phyloP scores from a whole-genome alignment of 2,113 vertebrate genomes.

The Arenaria interpres region DNA sequence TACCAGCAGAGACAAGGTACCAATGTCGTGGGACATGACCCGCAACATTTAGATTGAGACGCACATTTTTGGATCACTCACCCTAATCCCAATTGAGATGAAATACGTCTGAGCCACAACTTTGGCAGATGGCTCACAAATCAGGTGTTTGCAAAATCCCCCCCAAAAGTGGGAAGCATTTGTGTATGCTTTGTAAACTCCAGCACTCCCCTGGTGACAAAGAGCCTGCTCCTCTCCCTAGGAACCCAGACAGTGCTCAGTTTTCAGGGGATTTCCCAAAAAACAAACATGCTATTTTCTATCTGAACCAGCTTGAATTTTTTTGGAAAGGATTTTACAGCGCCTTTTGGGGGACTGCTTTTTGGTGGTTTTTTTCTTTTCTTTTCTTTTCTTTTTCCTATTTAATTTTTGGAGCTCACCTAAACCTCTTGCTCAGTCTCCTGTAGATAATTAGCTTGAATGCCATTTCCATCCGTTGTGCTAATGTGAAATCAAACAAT shows the following conservation, averaged over 20 bases:
- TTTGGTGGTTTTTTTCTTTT: neutral
- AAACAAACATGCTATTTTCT: neutral
- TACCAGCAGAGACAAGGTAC: conserved; percentile 43
- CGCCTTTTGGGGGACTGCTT: neutral
- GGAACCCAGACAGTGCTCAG: neutral
- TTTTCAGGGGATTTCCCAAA: neutral
- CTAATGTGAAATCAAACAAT: conserved; percentile 67
- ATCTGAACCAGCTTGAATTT: neutral
- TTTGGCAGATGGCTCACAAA: conserved; percentile 63
- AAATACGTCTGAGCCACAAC: conserved; percentile 27
- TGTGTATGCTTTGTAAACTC: conserved; percentile 16
- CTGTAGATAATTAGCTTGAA: conserved; percentile 65
- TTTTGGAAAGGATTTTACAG: neutral
- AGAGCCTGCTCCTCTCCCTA: neutral
- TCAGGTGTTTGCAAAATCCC: conserved; percentile 56
- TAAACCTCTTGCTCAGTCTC: conserved; percentile 56
- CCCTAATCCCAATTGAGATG: conserved; percentile 43
- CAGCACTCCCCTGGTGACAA: neutral
- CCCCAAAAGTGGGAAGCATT: conserved; percentile 25
- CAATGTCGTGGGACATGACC: conserved; percentile 65
- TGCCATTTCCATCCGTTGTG: conserved; percentile 61
- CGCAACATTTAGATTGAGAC: conserved; percentile 15
- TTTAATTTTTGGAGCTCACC: conserved; percentile 58
- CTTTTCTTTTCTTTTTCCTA: neutral
- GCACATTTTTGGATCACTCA: conserved; percentile 46